phyloP scores from a whole-genome alignment of 1,140 invertebrate genomes.

The Hydropsyche tenuis region DNA sequence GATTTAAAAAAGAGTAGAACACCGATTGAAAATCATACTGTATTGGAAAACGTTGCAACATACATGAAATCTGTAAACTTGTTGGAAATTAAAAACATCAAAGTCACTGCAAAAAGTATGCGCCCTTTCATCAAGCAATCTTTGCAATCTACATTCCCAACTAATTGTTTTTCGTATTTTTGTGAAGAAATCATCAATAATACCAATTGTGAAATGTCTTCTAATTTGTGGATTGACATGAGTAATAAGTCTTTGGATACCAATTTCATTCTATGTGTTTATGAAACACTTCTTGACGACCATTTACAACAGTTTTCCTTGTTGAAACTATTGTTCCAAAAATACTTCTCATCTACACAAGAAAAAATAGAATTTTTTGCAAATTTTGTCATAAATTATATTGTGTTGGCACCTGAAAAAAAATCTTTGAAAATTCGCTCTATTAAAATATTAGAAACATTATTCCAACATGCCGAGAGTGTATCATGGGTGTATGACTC shows the following conservation, averaged over 20 bases:
- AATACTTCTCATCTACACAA: conserved; percentile 55
- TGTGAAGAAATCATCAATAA: conserved; percentile 56
- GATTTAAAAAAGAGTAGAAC: conserved; percentile 35
- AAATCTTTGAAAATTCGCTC: conserved; percentile 31
- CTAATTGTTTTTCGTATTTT: conserved; percentile 57
- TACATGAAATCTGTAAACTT: background rate
- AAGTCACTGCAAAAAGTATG: conserved; percentile 54
- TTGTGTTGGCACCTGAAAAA: background rate
- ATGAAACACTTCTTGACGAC: conserved; percentile 42
- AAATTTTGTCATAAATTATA: conserved; percentile 55
- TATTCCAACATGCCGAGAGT: conserved; percentile 48
- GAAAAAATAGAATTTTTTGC: conserved; percentile 62
- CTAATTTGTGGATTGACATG: conserved; percentile 59
- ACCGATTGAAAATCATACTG: background rate
- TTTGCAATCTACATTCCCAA: conserved; percentile 55
- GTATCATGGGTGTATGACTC: conserved; percentile 57
- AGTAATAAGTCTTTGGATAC: conserved; percentile 24
- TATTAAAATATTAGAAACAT: conserved; percentile 33
- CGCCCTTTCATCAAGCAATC: conserved; percentile 54
- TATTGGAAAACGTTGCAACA: background rate
- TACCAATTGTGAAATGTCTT: conserved; percentile 51
- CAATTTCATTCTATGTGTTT: conserved; percentile 37
- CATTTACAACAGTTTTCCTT: conserved; percentile 50
- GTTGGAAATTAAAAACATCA: conserved; percentile 41
- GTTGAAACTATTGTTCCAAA: conserved; percentile 56